A percentile compares a stretch with the other conserved stretches of the same genome.
These are phyloP conservation scores for Callyntrura sp. DNA, from an alignment of 2,888 invertebrate species.

Conservation along the genomic window DNA sequence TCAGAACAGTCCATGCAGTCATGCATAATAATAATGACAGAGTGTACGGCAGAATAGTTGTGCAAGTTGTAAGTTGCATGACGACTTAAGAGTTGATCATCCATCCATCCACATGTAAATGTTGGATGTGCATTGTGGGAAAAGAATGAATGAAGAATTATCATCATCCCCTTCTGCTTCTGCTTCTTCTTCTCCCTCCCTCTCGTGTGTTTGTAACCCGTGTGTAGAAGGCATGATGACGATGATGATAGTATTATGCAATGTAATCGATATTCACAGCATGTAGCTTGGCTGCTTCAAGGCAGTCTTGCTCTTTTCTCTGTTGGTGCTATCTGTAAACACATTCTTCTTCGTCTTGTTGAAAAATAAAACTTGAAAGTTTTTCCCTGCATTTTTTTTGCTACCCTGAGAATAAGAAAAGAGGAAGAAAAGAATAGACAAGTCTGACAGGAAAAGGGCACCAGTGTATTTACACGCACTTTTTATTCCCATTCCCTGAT, in stretches of 20 bases:
- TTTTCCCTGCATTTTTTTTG: not conserved
- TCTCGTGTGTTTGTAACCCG: not conserved
- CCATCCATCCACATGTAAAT: not conserved
- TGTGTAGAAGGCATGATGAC: conserved; percentile 9
- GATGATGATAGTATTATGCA: conserved; percentile 39
- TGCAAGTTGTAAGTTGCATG: not conserved
- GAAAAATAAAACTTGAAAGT: conserved; percentile 10
- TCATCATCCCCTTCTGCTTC: conserved; percentile 6
- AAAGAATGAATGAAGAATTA: conserved; percentile 72
- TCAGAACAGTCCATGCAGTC: conserved; percentile 17
- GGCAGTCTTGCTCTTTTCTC: not conserved
- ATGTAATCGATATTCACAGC: conserved; percentile 72
- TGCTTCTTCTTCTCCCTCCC: not conserved
- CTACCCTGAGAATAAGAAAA: not conserved
- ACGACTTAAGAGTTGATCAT: not conserved
- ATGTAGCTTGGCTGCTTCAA: conserved; percentile 55
- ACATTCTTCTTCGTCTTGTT: not conserved
- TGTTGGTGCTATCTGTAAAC: not conserved
- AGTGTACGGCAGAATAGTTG: not conserved
- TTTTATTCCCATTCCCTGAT: conserved; percentile 42
- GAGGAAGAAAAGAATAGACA: conserved; percentile 26
- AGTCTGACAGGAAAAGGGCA: conserved; percentile 49
- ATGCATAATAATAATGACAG: conserved; percentile 49
- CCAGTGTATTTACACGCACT: conserved; percentile 56
- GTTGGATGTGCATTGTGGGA: conserved; percentile 56